These are phyloP conservation scores for Beris chalybata DNA, from an alignment of 2,888 invertebrate genomes.

Conservation along the genomic window DNA sequence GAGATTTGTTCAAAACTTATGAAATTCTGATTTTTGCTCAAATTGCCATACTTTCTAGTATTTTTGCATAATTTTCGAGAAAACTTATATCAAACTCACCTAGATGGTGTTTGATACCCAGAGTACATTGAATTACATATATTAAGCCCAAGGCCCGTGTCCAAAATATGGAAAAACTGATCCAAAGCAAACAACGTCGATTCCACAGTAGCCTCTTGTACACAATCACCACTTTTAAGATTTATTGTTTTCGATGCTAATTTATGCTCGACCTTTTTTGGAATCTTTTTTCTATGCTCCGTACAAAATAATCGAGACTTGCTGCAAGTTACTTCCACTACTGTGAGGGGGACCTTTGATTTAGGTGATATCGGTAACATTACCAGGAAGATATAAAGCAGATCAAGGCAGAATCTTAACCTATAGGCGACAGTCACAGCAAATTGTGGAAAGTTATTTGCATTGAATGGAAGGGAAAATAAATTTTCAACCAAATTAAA, in stretches of 20 bases:
- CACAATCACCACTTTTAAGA: not conserved
- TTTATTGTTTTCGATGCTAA: slow-evolving; percentile 7
- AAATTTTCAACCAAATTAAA: slow-evolving; percentile 19
- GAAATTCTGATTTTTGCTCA: too few species aligned
- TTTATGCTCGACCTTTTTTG: slow-evolving; percentile 1
- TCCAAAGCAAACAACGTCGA: not conserved
- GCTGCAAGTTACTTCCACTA: slow-evolving; percentile 6
- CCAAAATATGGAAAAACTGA: too few species aligned
- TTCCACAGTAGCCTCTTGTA: slow-evolving; percentile 1
- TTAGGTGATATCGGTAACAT: not conserved
- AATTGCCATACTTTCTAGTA: too few species aligned
- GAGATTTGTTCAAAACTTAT: too few species aligned
- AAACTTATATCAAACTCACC: too few species aligned
- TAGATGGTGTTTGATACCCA: too few species aligned
- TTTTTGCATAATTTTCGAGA: too few species aligned
- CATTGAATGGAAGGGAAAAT: slow-evolving; percentile 34
- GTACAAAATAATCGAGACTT: too few species aligned
- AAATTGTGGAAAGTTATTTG: slow-evolving; percentile 35
- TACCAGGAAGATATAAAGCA: slow-evolving; percentile 19
- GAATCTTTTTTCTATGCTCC: not conserved
- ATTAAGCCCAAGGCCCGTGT: too few species aligned
- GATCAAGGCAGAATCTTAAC: slow-evolving; percentile 10
- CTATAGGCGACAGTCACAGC: slow-evolving; percentile 21
- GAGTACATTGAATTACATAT: too few species aligned
- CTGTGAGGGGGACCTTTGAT: not conserved